Evolutionary conservation across 37 sponge, comb jelly and placozoan genomes (phyloP).

Genomic region (Cliona cf. orientalis): DNA sequence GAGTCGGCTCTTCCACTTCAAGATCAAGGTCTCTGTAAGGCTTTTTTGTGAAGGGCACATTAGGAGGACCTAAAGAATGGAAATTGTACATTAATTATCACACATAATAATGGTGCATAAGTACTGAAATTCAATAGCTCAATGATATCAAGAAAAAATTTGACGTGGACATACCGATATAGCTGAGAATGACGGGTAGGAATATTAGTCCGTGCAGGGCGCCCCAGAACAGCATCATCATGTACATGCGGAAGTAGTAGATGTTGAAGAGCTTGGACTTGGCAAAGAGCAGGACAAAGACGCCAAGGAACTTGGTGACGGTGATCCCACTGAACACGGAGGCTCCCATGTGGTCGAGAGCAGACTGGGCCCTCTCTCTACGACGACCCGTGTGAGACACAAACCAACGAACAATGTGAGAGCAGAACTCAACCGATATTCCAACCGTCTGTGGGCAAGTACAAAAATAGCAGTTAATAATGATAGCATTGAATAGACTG

Average conservation of each 20-base stretch:
- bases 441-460: slow-evolving; percentile 97
- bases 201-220: slow-evolving; percentile 93
- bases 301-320: slow-evolving; percentile 98
- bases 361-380: slow-evolving; percentile 78
- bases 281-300: slow-evolving; percentile 92
- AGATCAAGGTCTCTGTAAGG: neutral
- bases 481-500: too few relatives aligned
- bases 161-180: slow-evolving; percentile 89
- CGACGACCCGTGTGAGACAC: slow-evolving; percentile 47
- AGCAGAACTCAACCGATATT: slow-evolving; percentile 98
- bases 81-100: too few relatives aligned
- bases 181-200: slow-evolving; percentile 94
- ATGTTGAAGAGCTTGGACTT: slow-evolving; percentile 95
- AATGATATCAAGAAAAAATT: too few relatives aligned
- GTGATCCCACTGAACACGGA: slow-evolving; percentile 98
- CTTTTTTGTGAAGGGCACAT: neutral
- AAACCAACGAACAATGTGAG: slow-evolving; percentile 97
- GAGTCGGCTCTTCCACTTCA: too few relatives aligned
- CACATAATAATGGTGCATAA: too few relatives aligned
- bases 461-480: too few relatives aligned
- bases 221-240: slow-evolving; percentile 92
- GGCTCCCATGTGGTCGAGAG: slow-evolving; percentile 92
- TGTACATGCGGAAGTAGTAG: slow-evolving; percentile 98
- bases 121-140: too few relatives aligned
- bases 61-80: slow-evolving; percentile 19